Base-by-base conservation (phyloP, 2,888 invertebrate genomes). In the Luperina nickerlii region DNA sequence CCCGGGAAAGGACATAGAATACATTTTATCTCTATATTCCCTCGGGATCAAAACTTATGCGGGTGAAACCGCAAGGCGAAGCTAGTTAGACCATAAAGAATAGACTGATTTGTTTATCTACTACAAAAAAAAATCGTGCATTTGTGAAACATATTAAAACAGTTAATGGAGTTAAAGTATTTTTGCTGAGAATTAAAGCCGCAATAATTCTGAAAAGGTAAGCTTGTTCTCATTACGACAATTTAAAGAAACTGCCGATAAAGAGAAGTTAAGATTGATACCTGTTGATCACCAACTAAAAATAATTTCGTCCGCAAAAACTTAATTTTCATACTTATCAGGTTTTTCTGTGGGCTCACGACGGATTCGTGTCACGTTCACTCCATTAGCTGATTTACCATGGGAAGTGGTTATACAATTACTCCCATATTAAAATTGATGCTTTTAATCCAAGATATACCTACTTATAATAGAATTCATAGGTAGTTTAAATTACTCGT, bases 371-470 rank as follows among this genome's bases (percentile, higher is more conserved):
- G 91, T 92, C 94, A 94, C 94, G 94, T 93, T 88, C 92, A 90
- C 88, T 92, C 93, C 94, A 94, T 94, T 94, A 94, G 92, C 92
- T 94, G 94, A 94, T 94, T 95, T 93, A 90, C 90, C 92, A 92
- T 92, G 92, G 92, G 92, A 94, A 93, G 93, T 91, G 91, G 91
- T 90, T 88, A 87, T 87, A 89, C 90, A 92, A 91, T 83, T 87
- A 90, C 84, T 86, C 87, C 83, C 84, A 87, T 89, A 90, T 88
- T 90, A 90, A 90, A 91, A 85, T 87, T 89, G 78, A 90, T 91
- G 89, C 86, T 87, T 86, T 75, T 85, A 81, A 84, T 80, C 57
- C 77, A 72, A 42, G 38, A 20, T 62, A 57, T 38, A 60, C 27
- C 15, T 24, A 79, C 32, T 32, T 18, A 24, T 7, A 68, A 54